Percentiles rank a stretch among this genome's conserved stretches.
Conservation (phyloP, 1,140 invertebrate genomes). For the Drosophila insularis region DNA sequence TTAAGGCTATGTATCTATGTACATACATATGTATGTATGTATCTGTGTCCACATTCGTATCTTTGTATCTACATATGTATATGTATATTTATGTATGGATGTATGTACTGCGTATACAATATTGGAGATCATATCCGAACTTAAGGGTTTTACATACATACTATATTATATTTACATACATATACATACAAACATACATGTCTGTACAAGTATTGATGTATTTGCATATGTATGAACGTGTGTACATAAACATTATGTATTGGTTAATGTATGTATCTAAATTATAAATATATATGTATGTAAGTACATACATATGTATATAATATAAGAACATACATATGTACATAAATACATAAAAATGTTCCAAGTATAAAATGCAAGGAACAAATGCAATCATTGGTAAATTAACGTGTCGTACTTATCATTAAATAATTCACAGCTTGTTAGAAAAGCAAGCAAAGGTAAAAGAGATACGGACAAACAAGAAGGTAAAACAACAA, state of each 20-base stretch:
- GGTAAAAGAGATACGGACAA: constrained; percentile 11
- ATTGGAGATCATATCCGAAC: neutral
- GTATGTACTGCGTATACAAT: neutral
- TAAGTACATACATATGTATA: neutral
- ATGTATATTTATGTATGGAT: neutral
- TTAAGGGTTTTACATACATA: neutral
- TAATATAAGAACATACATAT: neutral
- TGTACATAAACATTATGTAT: neutral
- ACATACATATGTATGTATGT: neutral
- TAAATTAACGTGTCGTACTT: constrained; percentile 26
- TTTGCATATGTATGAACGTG: neutral
- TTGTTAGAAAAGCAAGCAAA: constrained; percentile 44
- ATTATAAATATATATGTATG: constrained; percentile 1
- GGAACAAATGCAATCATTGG: constrained; percentile 12
- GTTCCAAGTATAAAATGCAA: neutral
- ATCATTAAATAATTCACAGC: constrained; percentile 53
- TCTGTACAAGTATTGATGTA: neutral
- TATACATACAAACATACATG: neutral
- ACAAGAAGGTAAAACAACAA: constrained; percentile 6
- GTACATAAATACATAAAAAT: neutral
- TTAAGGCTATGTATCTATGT: neutral
- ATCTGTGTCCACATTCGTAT: neutral
- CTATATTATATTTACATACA: neutral
- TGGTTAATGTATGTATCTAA: too few species aligned
- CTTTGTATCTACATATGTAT: neutral